Evolutionary conservation across 2,888 invertebrate species (phyloP), one percentile per base, ranked within the genome.

Genomic region (Ectemnius cavifrons): DNA sequence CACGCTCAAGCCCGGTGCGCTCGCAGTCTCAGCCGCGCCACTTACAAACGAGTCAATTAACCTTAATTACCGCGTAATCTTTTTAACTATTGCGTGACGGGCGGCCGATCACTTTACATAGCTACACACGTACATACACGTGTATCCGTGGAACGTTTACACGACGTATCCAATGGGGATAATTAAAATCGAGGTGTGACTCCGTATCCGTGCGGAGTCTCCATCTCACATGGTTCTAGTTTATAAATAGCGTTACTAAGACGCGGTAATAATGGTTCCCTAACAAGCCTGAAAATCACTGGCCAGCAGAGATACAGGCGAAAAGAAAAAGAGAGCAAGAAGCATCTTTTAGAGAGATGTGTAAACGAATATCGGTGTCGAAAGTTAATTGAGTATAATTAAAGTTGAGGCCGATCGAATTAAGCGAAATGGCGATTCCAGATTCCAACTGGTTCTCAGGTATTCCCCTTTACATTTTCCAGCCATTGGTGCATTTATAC

Each of bases 1-100:
- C 61, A 52, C 8, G 37, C 8, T 71, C 60, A 63, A 16, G 58
- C n/a, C n/a, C 60, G 65, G 64, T 75, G 64, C 23, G 62, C 64
- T 63, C 62, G 52, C 61, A 60, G 58, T 52, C 60, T 47, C 65
- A 64, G 67, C 61, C 11, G 37, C 8, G 16, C n/a, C 16, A 45
- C 28, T 73, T 73, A 72, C 74, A 73, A 75, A 83, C 77, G 73
- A 73, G 73, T 76, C 75, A 80, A 85, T 84, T 78, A 83, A 80
- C 69, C 81, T 79, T 83, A 85, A 85, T 84, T 85, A 73, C 76
- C 67, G 73, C 74, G 74, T 82, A 80, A 85, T 83, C 77, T 75
- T 78, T 73, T 85, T 71, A 75, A 79, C 66, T 75, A 75, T 73
- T 67, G 63, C 52, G 66, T 67, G 73, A 63, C 57, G 67, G 66